A percentile compares a stretch with the other conserved stretches of the same genome.
These are phyloP conservation scores for Acestrorhynchus altus DNA, from an alignment of 2,797 vertebrate genomes.

Conservation along the genomic window DNA sequence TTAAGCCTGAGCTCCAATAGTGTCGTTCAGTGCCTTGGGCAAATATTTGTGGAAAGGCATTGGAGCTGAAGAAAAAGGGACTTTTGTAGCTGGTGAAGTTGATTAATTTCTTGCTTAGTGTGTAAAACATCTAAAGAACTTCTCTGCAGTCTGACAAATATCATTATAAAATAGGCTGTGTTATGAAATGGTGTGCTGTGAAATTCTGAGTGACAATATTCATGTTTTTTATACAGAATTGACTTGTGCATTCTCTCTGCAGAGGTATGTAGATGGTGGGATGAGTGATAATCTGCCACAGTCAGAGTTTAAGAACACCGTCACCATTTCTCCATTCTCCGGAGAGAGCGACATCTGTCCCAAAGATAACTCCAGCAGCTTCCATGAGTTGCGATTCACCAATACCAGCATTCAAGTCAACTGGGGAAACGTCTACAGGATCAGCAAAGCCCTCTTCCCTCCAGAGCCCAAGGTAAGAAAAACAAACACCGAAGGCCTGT, in stretches of 20 bases:
- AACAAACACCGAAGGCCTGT: not conserved
- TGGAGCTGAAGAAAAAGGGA: not conserved
- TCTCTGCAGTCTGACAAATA: no score
- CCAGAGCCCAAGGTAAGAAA: constrained; percentile 82
- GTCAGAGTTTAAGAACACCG: constrained; percentile 85
- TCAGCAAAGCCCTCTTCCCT: constrained; percentile 82
- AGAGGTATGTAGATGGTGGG: constrained; percentile 93
- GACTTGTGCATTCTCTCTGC: no score
- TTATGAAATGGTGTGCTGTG: no score
- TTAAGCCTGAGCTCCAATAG: not conserved
- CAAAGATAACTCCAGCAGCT: constrained; percentile 83
- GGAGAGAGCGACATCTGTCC: constrained; percentile 95
- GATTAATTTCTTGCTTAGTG: not conserved
- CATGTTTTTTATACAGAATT: no score
- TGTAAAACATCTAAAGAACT: no score
- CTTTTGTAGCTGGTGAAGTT: not conserved
- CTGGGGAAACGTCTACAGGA: constrained; percentile 82
- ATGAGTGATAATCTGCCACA: constrained; percentile 85
- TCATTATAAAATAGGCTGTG: no score
- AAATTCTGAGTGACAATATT: no score
- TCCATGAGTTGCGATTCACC: constrained; percentile 83
- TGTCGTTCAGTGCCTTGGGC: not conserved
- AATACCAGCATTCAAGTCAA: constrained; percentile 88
- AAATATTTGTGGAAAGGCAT: not conserved
- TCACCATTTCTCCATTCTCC: constrained; percentile 90